Evolutionary conservation across 2,888 invertebrate genomes (phyloP), one percentile per base, ranked within the genome.

Genomic region (Alentia gelatinosa): DNA sequence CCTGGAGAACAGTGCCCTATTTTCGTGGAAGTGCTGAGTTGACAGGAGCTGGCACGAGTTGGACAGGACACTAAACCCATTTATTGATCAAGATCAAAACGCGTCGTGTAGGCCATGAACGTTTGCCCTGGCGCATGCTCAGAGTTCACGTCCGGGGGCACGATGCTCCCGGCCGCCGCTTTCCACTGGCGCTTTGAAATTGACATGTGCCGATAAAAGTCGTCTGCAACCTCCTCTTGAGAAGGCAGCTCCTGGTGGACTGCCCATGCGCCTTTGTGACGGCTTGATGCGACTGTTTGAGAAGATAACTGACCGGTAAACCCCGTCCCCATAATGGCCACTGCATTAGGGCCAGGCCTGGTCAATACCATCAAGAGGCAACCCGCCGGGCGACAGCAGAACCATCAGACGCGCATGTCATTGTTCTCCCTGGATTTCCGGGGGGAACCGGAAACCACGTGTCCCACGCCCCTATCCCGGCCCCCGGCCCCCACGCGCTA

Each of bases 1-100:
- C n/a, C n/a, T n/a, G n/a, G n/a, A n/a, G n/a, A n/a, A n/a, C n/a
- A n/a, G n/a, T 68, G 68, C 4, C 30, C 68, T 56, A 56, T 56
- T n/a, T n/a, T n/a, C 15, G 26, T 68, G 68, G 33, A 30, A 68
- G 30, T 30, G 68, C 56, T 56, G 23, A 68, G 12, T 68, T 56
- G 68, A 68, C 68, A 68, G 68, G 33, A 26, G 30, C 33, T 68
- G 68, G 68, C 68, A 68, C 26, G 68, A 12, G 68, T 68, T 68
- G 68, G 68, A 68, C 68, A 68, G 68, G 68, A 26, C 68, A n/a
- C 68, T 68, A 68, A 68, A 68, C 68, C 68, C 68, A 68, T 68
- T 68, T 68, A 68, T 68, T 68, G 68, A 68, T 68, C 68, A 68
- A 30, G 33, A 30, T 30, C 26, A 68, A 68, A 68, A 9, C 33